Evolutionary conservation across 2,113 vertebrate genomes (phyloP).

Genomic region (Hyperopisus bebe): DNA sequence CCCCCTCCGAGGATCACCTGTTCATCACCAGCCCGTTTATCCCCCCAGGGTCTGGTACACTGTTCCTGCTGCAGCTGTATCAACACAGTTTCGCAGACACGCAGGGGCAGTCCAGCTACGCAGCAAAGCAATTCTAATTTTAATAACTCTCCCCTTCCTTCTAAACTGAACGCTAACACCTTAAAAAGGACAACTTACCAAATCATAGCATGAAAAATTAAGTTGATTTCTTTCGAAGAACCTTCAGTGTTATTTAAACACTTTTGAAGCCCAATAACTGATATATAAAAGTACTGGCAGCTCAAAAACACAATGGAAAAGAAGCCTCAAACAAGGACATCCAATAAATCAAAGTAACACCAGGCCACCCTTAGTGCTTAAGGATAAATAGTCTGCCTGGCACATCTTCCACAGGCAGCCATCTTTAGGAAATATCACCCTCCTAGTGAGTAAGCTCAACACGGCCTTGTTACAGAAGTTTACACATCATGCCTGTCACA

Average conservation of each 20-base stretch:
- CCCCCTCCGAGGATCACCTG: not conserved
- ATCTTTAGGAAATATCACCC: not conserved
- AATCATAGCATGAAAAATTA: not conserved
- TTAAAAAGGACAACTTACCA: not conserved
- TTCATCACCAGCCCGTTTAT: not conserved
- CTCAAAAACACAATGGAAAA: not conserved
- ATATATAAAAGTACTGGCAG: not conserved
- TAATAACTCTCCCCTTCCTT: not conserved
- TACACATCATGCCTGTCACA: not conserved
- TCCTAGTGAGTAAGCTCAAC: not conserved
- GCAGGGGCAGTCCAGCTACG: not conserved
- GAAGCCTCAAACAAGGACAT: not conserved
- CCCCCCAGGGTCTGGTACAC: not conserved
- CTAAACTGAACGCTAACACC: not conserved
- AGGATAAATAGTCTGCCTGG: not conserved
- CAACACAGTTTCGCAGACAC: not conserved
- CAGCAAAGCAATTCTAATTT: not conserved
- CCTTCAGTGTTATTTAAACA: not conserved
- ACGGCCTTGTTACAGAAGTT: not conserved
- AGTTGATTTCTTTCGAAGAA: not conserved
- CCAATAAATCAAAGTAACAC: not conserved
- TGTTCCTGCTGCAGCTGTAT: not conserved
- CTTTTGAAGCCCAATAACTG: not conserved
- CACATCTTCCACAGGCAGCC: not conserved
- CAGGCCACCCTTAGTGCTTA: not conserved